Base-by-base conservation (phyloP, 2,797 vertebrate species). In the Anguilla pacifica region DNA sequence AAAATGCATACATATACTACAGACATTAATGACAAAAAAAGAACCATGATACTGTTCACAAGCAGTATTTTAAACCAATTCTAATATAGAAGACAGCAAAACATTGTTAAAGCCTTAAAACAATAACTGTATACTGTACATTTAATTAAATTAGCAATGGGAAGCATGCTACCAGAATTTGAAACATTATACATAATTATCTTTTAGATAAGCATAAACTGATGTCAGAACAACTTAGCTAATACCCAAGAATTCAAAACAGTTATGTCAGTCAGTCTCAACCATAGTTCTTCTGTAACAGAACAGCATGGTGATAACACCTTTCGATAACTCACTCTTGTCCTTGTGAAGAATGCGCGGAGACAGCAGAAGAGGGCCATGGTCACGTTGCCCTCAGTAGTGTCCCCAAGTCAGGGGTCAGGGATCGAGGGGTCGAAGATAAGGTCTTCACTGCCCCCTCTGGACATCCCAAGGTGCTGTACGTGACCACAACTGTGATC, bases 321-420 rank as follows among this genome's bases (percentile, higher is more conserved):
- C 57, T n/a, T 55, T 11, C 15, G 5, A 74, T 46, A 82, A 19
- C 25, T 49, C 79, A 77, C 85, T 25, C 46, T 82, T 43, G 86
- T 53, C 77, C 77, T 81, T 57, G 70, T 59, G 51, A 87, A 82
- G 53, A 87, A 35, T 15, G 70, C 53, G 31, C n/a, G 55, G 28
- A 86, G 46, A 39, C 85, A 86, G 85, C 49, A 79, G 51, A 79
- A 35, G 70, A 79, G 31, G 17, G 74, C 25, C 77, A 87, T 81
- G 72, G 72, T 87, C 43, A 6, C 6, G 25, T 17, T 82, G 4
- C 17, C 85, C 35, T 49, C 6, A 43, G 67, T 3, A 11, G 53
- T 61, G 72, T 61, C 74, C 86, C 35, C 15, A 55, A 53, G 53
- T 81, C 86, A 74, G 13, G 85, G 51, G 51, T 53, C 51, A 53